These are phyloP conservation scores for Diabrotica balteata DNA, from an alignment of 2,888 invertebrate species.

Conservation along the genomic window DNA sequence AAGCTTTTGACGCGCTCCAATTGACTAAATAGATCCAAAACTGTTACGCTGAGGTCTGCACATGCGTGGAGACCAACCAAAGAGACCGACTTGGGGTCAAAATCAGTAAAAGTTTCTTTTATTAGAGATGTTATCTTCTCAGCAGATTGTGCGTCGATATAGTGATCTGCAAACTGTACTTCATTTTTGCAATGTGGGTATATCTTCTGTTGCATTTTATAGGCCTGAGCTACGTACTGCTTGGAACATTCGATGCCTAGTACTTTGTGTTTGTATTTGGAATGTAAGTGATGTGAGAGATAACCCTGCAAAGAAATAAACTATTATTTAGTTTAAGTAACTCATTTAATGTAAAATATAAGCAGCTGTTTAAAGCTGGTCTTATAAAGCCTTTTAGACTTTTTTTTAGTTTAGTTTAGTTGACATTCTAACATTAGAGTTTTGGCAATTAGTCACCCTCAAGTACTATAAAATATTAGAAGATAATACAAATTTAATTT, in stretches of 20 bases:
- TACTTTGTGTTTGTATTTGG: constrained; percentile 66
- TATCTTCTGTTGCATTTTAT: constrained; percentile 65
- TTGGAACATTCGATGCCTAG: constrained; percentile 73
- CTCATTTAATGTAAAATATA: too few species aligned
- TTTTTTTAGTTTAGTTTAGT: too few species aligned
- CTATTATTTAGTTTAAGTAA: too few species aligned
- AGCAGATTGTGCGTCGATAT: constrained; percentile 64
- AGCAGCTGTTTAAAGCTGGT: too few species aligned
- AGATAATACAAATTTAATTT: too few species aligned
- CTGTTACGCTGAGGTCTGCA: constrained; percentile 75
- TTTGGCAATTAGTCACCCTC: too few species aligned
- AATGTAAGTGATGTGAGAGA: constrained; percentile 71
- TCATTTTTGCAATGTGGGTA: constrained; percentile 62
- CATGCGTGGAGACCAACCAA: constrained; percentile 79
- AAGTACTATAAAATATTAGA: too few species aligned
- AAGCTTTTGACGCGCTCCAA: constrained; percentile 66
- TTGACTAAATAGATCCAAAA: constrained; percentile 70
- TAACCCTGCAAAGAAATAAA: constrained; percentile 68
- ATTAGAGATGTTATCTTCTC: constrained; percentile 52
- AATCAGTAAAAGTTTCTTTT: constrained; percentile 32
- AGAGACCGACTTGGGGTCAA: constrained; percentile 50
- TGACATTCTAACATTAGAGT: too few species aligned
- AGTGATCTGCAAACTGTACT: constrained; percentile 68
- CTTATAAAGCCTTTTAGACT: too few species aligned
- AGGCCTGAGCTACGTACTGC: constrained; percentile 66